phyloP scores from a whole-genome alignment of 2,888 invertebrate genomes.

The Autographa gamma region DNA sequence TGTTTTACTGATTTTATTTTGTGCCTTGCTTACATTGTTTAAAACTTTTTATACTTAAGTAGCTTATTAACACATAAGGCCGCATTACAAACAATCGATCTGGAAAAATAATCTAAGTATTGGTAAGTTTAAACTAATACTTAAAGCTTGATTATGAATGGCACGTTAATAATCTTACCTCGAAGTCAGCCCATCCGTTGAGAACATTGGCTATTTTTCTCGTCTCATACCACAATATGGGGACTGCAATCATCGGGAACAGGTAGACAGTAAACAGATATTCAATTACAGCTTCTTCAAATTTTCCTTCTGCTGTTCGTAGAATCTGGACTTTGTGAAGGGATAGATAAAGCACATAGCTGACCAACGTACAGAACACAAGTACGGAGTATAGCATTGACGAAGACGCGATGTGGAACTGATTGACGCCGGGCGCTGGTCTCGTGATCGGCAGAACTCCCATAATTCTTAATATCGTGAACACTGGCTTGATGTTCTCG shows the following conservation, averaged over 20 bases:
- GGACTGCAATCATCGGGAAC: constrained; percentile 90
- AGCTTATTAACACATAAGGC: too few species aligned
- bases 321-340: constrained; percentile 90
- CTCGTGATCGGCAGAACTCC: constrained; percentile 90
- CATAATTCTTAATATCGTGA: constrained; percentile 83
- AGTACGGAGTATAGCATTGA: constrained; percentile 89
- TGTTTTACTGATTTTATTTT: too few species aligned
- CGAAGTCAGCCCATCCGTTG: constrained; percentile 91
- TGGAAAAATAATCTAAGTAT: too few species aligned
- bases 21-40: too few species aligned
- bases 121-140: too few species aligned
- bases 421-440: constrained; percentile 81
- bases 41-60: too few species aligned
- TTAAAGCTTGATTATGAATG: too few species aligned
- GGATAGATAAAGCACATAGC: constrained; percentile 90
- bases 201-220: constrained; percentile 89
- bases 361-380: constrained; percentile 84
- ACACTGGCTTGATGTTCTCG: constrained; percentile 84
- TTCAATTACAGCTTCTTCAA: constrained; percentile 93
- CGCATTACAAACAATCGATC: too few species aligned
- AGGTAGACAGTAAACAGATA: constrained; percentile 93
- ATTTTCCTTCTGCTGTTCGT: constrained; percentile 90
- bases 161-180: constrained; percentile 76
- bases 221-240: constrained; percentile 91
- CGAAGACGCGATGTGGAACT: constrained; percentile 84